Evolutionary conservation across 2,113 vertebrate species (phyloP).

Genomic region (Reinhardtius hippoglossoides): DNA sequence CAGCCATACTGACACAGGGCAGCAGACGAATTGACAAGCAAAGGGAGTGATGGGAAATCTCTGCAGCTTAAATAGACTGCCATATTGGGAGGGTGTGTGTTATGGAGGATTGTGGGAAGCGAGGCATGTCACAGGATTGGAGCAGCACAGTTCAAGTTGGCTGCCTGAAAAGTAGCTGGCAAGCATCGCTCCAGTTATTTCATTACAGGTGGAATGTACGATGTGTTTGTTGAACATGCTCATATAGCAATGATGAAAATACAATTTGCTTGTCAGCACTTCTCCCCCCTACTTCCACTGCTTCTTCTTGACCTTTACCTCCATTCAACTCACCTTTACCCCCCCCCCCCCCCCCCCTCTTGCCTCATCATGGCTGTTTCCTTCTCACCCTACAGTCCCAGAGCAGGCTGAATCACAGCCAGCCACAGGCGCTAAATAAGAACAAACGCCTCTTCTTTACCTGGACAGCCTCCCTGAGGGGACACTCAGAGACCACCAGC

Average conservation of each 20-base stretch:
- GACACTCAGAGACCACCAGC: slow-evolving; percentile 39
- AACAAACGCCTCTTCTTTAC: slow-evolving; percentile 64
- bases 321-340: background rate
- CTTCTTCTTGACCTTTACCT: slow-evolving; percentile 1
- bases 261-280: background rate
- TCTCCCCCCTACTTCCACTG: too few relatives aligned
- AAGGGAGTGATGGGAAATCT: too few relatives aligned
- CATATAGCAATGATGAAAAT: background rate
- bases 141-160: too few relatives aligned
- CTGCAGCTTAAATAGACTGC: too few relatives aligned
- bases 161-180: too few relatives aligned
- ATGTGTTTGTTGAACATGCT: background rate
- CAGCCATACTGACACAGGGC: too few relatives aligned
- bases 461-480: slow-evolving; percentile 62
- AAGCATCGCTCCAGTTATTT: too few relatives aligned
- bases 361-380: slow-evolving; percentile 29
- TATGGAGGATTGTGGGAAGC: too few relatives aligned
- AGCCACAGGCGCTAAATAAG: slow-evolving; percentile 66
- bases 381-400: slow-evolving; percentile 33
- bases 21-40: too few relatives aligned
- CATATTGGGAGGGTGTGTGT: too few relatives aligned
- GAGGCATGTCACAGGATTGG: too few relatives aligned
- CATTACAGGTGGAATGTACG: too few relatives aligned
- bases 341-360: background rate
- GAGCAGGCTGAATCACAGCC: slow-evolving; percentile 44